phyloP scores from a whole-genome alignment of 1,140 invertebrate genomes.

The Drosophila littoralis region DNA sequence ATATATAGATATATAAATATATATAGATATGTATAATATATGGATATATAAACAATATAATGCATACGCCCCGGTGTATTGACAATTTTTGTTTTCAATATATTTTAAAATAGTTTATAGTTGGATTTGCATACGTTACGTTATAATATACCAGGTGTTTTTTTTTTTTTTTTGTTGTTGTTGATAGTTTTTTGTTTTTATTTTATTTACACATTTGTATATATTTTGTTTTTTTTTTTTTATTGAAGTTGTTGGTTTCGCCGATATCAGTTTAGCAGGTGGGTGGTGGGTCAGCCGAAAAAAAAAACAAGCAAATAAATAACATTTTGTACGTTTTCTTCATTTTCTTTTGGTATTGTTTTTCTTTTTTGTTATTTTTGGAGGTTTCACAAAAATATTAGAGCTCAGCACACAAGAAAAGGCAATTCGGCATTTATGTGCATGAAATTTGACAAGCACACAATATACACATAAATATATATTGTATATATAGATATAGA shows the following conservation, averaged over 20 bases:
- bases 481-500: constrained; percentile 2
- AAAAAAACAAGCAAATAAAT: constrained; percentile 66
- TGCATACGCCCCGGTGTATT: constrained; percentile 39
- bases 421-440: constrained; percentile 16
- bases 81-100: constrained; percentile 18
- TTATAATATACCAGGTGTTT: constrained; percentile 31
- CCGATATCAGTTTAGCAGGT: constrained; percentile 68
- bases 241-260: constrained; percentile 49
- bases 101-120: constrained; percentile 28
- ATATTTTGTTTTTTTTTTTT: constrained; percentile 37
- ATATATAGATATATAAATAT: constrained; percentile 1
- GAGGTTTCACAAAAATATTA: constrained; percentile 34
- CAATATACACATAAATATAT: constrained; percentile 1
- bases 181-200: constrained; percentile 8
- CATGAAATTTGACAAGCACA: constrained; percentile 8
- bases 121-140: constrained; percentile 42
- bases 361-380: constrained; percentile 3
- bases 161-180: constrained; percentile 15
- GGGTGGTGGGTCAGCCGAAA: constrained; percentile 67
- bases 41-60: constrained; percentile 44
- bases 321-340: constrained; percentile 69
- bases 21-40: constrained; percentile 23
- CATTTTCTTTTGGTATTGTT: constrained; percentile 1
- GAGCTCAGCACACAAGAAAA: constrained; percentile 26
- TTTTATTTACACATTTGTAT: constrained; percentile 27